Evolutionary conservation across 2,113 vertebrate genomes (phyloP).

Genomic region (Actinemys pallida): DNA sequence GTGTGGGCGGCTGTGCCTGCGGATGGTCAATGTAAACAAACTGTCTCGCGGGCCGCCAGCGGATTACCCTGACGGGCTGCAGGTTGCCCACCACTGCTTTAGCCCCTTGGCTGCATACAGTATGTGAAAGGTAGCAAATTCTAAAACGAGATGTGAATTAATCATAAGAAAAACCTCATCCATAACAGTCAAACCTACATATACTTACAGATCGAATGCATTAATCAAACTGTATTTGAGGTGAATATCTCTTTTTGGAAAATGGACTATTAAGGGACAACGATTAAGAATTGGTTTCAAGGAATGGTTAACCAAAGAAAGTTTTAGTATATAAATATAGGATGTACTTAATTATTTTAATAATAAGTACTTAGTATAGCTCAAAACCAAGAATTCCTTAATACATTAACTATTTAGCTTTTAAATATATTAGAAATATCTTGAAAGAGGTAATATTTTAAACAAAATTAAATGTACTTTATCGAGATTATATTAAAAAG

Average conservation of each 20-base stretch:
- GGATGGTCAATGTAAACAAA: no score
- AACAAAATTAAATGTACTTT: background rate
- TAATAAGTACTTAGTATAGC: background rate
- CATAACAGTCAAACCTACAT: constrained; percentile 29
- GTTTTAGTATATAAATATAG: constrained; percentile 28
- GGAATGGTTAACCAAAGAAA: constrained; percentile 29
- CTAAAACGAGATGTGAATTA: constrained; percentile 40
- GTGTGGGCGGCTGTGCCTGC: no score
- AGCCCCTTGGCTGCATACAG: background rate
- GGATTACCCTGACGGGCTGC: no score
- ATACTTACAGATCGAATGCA: constrained; percentile 41
- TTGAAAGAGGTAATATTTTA: background rate
- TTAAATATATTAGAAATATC: background rate
- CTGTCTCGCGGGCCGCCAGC: no score
- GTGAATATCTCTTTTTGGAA: constrained; percentile 38
- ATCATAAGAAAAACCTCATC: constrained; percentile 21
- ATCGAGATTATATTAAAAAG: background rate
- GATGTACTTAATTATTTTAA: background rate
- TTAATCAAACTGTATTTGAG: constrained; percentile 45
- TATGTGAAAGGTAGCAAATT: background rate
- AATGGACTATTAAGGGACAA: background rate
- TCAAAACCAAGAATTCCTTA: constrained; percentile 10
- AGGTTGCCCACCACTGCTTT: no score
- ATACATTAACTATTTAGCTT: constrained; percentile 2
- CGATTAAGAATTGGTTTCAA: constrained; percentile 20